phyloP scores from a whole-genome alignment of 2,888 invertebrate genomes.

The Agrotis exclamationis region DNA sequence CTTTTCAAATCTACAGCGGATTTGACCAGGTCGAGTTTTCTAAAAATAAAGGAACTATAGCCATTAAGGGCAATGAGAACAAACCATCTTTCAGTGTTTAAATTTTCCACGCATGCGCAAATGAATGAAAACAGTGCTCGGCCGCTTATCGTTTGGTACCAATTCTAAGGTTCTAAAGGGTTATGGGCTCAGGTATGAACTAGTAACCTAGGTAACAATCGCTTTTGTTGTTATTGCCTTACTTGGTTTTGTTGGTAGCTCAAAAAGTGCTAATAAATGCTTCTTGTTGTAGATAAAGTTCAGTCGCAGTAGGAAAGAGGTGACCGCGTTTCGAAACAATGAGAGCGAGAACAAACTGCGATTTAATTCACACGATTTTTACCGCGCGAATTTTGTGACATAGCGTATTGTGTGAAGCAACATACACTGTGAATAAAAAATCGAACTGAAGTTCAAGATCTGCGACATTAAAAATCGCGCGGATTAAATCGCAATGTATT shows the following conservation, averaged over 20 bases:
- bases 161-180: slow-evolving; percentile 32
- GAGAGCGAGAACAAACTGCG: no score
- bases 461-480: no score
- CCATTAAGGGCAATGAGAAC: slow-evolving; percentile 2
- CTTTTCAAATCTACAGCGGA: background rate
- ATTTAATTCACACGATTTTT: no score
- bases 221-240: slow-evolving; percentile 6
- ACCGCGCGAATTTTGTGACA: no score
- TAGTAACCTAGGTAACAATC: slow-evolving; percentile 38
- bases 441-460: no score
- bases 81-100: slow-evolving; percentile 13
- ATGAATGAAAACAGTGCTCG: slow-evolving; percentile 53
- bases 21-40: background rate
- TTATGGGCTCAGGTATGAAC: slow-evolving; percentile 34
- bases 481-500: no score
- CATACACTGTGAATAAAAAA: no score
- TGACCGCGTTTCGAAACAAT: background rate
- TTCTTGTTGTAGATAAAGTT: slow-evolving; percentile 12
- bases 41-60: background rate
- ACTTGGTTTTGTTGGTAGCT: background rate
- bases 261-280: slow-evolving; percentile 22
- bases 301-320: background rate
- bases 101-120: slow-evolving; percentile 57
- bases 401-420: no score
- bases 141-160: slow-evolving; percentile 35